These are phyloP conservation scores for Ciconia boyciana DNA, from an alignment of 2,113 vertebrate species.

Conservation along the genomic window DNA sequence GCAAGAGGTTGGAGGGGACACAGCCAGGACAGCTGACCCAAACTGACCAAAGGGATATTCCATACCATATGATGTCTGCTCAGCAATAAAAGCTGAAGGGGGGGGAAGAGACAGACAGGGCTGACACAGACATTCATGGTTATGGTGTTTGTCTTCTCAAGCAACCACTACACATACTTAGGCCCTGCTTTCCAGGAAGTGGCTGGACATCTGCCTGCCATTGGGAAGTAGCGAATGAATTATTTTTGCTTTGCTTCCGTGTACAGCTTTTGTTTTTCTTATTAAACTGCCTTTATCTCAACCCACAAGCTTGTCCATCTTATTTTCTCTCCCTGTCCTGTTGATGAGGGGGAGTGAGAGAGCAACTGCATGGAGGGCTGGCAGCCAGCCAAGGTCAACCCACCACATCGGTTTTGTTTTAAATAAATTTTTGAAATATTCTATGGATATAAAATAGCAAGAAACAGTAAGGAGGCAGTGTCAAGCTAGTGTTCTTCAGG, in stretches of 20 bases:
- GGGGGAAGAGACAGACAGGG: background rate
- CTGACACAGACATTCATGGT: background rate
- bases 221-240: background rate
- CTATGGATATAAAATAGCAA: background rate
- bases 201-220: background rate
- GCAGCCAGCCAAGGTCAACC: background rate
- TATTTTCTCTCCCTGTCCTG: background rate
- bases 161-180: background rate
- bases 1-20: too few relatives aligned
- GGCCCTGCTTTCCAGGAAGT: background rate
- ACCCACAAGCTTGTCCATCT: background rate
- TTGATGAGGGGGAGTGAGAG: background rate
- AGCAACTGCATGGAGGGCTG: background rate
- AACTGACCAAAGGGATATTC: background rate
- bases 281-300: background rate
- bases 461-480: background rate
- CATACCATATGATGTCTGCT: background rate
- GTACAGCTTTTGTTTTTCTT: background rate
- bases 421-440: background rate
- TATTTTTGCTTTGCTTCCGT: background rate
- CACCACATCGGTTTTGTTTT: background rate
- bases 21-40: background rate
- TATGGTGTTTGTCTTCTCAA: background rate
- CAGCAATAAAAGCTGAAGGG: background rate
- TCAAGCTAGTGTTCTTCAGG: background rate